Evolutionary conservation across 2,888 invertebrate genomes (phyloP).

Genomic region (Acleris literana): DNA sequence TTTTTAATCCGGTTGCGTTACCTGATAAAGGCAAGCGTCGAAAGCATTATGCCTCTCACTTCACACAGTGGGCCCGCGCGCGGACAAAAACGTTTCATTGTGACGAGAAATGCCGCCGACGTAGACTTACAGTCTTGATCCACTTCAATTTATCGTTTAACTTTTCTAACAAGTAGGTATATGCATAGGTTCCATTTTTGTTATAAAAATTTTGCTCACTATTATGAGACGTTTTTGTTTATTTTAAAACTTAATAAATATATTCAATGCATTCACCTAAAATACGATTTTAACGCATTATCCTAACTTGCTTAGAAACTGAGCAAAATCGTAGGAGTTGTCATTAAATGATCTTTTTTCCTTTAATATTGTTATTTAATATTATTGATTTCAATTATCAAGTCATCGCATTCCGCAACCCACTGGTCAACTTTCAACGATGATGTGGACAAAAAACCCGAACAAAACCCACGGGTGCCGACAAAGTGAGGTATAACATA

Average conservation of each 20-base stretch:
- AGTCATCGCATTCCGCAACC: constrained; percentile 39
- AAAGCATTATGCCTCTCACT: constrained; percentile 38
- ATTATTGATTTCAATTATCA: constrained; percentile 38
- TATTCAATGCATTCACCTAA: too few species aligned
- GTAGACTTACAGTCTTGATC: constrained; percentile 44
- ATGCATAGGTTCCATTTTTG: not conserved
- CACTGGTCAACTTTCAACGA: constrained; percentile 61
- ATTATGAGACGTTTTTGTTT: too few species aligned
- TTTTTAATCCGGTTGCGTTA: not conserved
- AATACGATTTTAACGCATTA: too few species aligned
- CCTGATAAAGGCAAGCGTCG: constrained; percentile 20
- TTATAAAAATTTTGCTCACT: not conserved
- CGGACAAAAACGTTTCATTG: constrained; percentile 62
- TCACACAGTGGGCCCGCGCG: constrained; percentile 50
- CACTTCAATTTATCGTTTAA: constrained; percentile 8
- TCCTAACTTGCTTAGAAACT: too few species aligned
- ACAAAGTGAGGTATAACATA: constrained; percentile 38
- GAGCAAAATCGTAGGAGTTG: too few species aligned
- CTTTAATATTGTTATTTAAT: not conserved
- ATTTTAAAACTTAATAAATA: too few species aligned
- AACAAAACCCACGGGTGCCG: constrained; percentile 46
- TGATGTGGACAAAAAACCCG: constrained; percentile 63
- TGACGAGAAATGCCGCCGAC: constrained; percentile 52
- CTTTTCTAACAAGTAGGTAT: too few species aligned
- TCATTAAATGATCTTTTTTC: too few species aligned